A percentile compares a stretch with the other conserved stretches of the same genome.
Evolutionary conservation across 2,888 invertebrate genomes (phyloP).

Genomic region (Cataglyphis albicans): DNA sequence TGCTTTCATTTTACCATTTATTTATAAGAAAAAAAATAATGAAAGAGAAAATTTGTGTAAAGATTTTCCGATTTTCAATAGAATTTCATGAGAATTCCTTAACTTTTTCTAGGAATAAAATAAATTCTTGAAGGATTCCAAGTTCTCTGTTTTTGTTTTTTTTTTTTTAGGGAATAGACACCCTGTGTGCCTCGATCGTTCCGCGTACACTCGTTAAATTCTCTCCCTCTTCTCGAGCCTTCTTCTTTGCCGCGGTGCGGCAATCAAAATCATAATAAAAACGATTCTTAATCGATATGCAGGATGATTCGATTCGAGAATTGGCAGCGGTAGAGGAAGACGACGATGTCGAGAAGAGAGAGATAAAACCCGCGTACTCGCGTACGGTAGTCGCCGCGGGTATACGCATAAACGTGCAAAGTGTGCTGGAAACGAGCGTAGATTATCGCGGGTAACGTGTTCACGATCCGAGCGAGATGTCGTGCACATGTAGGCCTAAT

Average conservation of each 20-base stretch:
- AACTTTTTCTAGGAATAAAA: too few relatives aligned
- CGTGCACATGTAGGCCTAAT: constrained; percentile 84
- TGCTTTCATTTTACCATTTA: too few relatives aligned
- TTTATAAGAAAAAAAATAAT: too few relatives aligned
- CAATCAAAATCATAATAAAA: neutral
- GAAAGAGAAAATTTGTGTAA: too few relatives aligned
- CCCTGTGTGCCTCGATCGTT: neutral
- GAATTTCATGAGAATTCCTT: too few relatives aligned
- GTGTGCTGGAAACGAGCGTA: constrained; percentile 74
- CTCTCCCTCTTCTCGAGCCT: neutral
- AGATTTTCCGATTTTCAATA: too few relatives aligned
- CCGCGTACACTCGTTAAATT: neutral
- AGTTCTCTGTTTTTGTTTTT: too few relatives aligned
- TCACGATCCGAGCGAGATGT: constrained; percentile 83
- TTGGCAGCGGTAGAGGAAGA: neutral
- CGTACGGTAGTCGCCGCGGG: constrained; percentile 45
- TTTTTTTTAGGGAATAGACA: too few relatives aligned
- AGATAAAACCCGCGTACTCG: neutral
- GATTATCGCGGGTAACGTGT: constrained; percentile 82
- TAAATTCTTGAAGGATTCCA: too few relatives aligned
- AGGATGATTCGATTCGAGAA: constrained; percentile 9
- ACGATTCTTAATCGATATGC: neutral
- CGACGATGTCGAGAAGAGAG: neutral
- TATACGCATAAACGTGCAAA: constrained; percentile 76
- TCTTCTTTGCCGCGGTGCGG: neutral